Evolutionary conservation across 2,888 invertebrate species (phyloP).

Genomic region (Bimastos eiseni): DNA sequence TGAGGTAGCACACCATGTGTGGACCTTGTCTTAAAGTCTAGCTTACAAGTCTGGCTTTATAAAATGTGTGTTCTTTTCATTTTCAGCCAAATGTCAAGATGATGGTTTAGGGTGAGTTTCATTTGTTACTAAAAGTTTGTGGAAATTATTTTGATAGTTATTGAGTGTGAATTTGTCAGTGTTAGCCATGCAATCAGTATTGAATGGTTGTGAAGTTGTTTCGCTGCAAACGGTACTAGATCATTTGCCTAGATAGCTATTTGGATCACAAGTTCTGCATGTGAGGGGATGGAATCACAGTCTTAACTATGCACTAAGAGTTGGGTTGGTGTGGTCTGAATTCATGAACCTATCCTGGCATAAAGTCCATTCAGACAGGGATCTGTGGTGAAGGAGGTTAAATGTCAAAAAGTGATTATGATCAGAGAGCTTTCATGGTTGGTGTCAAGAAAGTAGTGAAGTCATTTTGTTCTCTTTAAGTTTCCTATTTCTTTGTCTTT

Average conservation of each 20-base stretch:
- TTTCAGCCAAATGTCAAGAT: neutral
- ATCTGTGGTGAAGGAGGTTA: neutral
- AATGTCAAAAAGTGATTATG: neutral
- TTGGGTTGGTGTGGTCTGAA: neutral
- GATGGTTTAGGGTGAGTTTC: slow-evolving; percentile 13
- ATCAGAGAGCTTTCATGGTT: neutral
- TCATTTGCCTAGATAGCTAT: neutral
- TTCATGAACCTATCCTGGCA: neutral
- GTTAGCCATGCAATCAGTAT: too few species aligned
- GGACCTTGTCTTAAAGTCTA: too few species aligned
- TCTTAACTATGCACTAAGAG: neutral
- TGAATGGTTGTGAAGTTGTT: neutral
- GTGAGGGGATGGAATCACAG: neutral
- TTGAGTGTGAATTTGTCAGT: too few species aligned
- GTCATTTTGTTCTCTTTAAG: neutral
- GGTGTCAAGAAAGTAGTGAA: neutral
- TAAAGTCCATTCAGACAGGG: neutral
- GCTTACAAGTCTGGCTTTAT: too few species aligned
- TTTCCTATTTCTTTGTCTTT: neutral
- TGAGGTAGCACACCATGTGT: too few species aligned
- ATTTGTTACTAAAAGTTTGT: neutral
- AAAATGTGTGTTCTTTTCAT: neutral
- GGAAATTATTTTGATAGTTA: neutral
- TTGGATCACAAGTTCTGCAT: neutral
- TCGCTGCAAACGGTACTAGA: neutral